Conservation (phyloP, 2,113 vertebrate genomes). For the Myocastor coypus region DNA sequence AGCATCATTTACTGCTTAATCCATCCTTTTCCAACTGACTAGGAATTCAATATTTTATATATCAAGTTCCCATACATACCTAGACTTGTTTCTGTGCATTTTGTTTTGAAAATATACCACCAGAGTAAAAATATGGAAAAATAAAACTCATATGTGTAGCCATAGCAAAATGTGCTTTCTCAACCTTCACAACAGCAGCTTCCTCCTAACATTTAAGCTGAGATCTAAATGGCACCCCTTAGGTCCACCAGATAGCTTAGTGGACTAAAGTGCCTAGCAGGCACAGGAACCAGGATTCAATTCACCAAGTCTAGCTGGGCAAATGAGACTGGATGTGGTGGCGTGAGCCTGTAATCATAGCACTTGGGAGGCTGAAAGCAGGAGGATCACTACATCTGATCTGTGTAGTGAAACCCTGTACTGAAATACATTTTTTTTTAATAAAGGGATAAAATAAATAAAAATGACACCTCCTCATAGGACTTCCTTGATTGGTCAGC, state of each 20-base stretch:
- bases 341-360: too few species aligned
- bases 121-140: background rate
- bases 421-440: too few species aligned
- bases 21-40: constrained; percentile 21
- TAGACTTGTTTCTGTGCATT: background rate
- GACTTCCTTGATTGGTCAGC: background rate
- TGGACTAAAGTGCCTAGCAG: too few species aligned
- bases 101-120: constrained; percentile 45
- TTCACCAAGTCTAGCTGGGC: too few species aligned
- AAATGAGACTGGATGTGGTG: too few species aligned
- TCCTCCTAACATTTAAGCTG: constrained; percentile 37
- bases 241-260: too few species aligned
- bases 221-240: constrained; percentile 32
- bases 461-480: background rate
- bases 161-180: constrained; percentile 17
- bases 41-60: background rate
- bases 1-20: background rate
- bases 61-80: background rate
- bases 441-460: too few species aligned
- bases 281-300: too few species aligned
- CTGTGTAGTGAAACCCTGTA: too few species aligned
- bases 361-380: too few species aligned
- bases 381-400: too few species aligned
- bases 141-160: constrained; percentile 1
- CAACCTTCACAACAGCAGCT: constrained; percentile 25